Conservation (phyloP, 2,888 invertebrate species). For the Drosophila merina region DNA sequence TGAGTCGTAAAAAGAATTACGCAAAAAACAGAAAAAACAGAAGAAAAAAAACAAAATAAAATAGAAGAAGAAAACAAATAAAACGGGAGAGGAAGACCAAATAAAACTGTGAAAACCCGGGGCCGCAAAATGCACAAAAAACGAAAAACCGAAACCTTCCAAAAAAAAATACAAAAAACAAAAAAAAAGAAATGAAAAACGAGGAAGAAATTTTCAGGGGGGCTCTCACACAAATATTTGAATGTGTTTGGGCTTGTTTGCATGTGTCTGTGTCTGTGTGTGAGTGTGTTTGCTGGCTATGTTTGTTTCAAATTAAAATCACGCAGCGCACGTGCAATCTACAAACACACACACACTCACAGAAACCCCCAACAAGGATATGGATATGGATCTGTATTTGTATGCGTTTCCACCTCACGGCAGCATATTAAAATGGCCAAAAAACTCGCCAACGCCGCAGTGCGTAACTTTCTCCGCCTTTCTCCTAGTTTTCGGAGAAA, state of each 20-base stretch:
- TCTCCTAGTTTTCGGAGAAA: not conserved
- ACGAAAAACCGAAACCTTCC: not conserved
- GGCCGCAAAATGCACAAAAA: slow-evolving; percentile 35
- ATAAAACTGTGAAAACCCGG: slow-evolving; percentile 66
- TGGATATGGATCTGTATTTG: not conserved
- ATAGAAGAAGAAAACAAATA: slow-evolving; percentile 5
- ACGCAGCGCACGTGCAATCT: slow-evolving; percentile 69
- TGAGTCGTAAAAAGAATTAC: slow-evolving; percentile 79
- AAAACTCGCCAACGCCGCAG: slow-evolving; percentile 65
- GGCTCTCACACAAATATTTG: slow-evolving; percentile 5
- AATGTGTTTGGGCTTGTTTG: slow-evolving; percentile 2
- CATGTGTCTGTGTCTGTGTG: slow-evolving; percentile 20
- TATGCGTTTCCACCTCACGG: slow-evolving; percentile 55
- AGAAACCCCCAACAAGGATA: slow-evolving; percentile 1
- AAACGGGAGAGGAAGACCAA: slow-evolving; percentile 58
- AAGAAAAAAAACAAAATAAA: slow-evolving; percentile 60
- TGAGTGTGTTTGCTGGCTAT: slow-evolving; percentile 25
- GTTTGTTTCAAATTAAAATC: slow-evolving; percentile 78
- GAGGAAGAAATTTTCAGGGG: slow-evolving; percentile 15
- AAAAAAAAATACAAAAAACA: slow-evolving; percentile 4
- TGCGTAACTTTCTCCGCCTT: slow-evolving; percentile 69
- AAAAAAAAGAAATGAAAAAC: slow-evolving; percentile 6
- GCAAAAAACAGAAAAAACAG: slow-evolving; percentile 45
- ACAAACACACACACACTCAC: slow-evolving; percentile 18
- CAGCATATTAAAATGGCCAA: slow-evolving; percentile 62